These are phyloP conservation scores for Xerus rutilus DNA, from an alignment of 2,797 vertebrate genomes.

Conservation along the genomic window DNA sequence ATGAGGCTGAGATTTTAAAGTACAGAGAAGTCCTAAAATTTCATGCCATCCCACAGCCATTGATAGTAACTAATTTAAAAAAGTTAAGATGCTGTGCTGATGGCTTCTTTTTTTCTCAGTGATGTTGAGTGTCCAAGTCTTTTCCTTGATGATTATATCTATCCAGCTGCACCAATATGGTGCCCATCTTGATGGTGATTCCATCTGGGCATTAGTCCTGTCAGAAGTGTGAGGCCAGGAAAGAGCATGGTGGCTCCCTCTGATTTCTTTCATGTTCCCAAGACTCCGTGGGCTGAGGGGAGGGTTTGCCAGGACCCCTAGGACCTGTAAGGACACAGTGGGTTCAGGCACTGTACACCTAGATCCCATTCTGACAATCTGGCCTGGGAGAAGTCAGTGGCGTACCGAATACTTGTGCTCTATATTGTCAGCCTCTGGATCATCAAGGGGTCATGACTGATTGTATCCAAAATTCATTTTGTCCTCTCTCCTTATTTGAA, in stretches of 20 bases:
- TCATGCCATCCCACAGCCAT: not conserved
- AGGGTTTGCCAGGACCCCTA: not conserved
- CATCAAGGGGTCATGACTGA: not conserved
- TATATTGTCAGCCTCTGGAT: not conserved
- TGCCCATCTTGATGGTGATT: not conserved
- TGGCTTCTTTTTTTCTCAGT: not conserved
- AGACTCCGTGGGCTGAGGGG: not conserved
- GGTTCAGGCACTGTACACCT: not conserved
- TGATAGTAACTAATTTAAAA: not conserved
- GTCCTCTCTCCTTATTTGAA: not conserved
- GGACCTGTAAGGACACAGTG: not conserved
- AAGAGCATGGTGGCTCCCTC: not conserved
- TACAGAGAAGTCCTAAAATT: not conserved
- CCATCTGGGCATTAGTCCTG: not conserved
- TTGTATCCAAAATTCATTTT: not conserved
- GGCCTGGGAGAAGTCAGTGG: not conserved
- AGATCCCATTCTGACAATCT: not conserved
- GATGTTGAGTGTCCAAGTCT: not conserved
- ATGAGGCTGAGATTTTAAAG: not conserved
- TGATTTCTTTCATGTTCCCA: not conserved
- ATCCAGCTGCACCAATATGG: not conserved
- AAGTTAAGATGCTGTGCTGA: not conserved
- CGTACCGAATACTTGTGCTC: not conserved
- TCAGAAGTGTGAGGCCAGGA: not conserved
- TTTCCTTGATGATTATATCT: not conserved